Conservation (phyloP, 2,888 invertebrate genomes). For the Leptopilina myrica region DNA sequence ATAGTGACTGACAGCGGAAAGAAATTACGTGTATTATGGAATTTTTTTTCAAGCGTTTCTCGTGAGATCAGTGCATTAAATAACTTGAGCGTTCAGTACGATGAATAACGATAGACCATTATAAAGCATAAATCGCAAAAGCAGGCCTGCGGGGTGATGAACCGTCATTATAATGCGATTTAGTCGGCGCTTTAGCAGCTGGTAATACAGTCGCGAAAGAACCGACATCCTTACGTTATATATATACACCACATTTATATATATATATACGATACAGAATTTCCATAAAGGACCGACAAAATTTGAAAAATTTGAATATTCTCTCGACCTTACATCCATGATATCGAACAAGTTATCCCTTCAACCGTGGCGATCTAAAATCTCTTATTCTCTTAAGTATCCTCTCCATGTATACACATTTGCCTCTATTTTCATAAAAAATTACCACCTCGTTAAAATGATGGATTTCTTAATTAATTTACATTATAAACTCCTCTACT, state of each 20-base stretch:
- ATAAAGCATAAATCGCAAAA: constrained; percentile 36
- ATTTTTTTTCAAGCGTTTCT: constrained; percentile 27
- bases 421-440: not conserved
- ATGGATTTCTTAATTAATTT: constrained; percentile 22
- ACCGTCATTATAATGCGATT: constrained; percentile 61
- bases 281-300: constrained; percentile 67
- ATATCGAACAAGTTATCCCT: constrained; percentile 61
- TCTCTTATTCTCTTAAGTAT: constrained; percentile 44
- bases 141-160: constrained; percentile 40
- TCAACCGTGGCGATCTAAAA: constrained; percentile 63
- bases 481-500: not conserved
- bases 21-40: constrained; percentile 14
- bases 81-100: constrained; percentile 17
- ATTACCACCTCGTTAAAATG: constrained; percentile 20
- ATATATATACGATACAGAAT: constrained; percentile 53
- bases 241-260: too few species aligned
- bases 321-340: constrained; percentile 44
- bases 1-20: constrained; percentile 22
- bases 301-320: constrained; percentile 63
- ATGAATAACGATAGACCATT: constrained; percentile 34
- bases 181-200: constrained; percentile 66
- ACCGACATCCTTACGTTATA: constrained; percentile 61
- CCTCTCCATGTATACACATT: not conserved
- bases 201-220: constrained; percentile 59
- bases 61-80: constrained; percentile 21